Percentiles rank a stretch among this genome's conserved stretches.
Evolutionary conservation across 2,888 invertebrate genomes (phyloP).

Genomic region (Agrochola lota): DNA sequence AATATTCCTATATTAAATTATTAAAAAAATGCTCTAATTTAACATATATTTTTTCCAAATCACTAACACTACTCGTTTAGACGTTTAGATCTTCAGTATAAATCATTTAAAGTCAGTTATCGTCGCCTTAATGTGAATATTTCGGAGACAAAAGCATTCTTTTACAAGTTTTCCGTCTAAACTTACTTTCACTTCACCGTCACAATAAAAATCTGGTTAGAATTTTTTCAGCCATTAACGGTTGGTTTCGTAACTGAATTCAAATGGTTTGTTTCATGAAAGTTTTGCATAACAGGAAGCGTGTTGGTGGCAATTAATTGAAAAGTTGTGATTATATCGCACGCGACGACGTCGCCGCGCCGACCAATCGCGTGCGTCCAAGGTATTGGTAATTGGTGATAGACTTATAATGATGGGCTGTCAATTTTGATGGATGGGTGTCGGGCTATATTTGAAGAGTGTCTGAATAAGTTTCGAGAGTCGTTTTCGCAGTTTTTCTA

Average conservation of each 20-base stretch:
- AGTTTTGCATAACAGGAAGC: constrained; percentile 71
- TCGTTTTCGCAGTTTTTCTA: neutral
- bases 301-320: constrained; percentile 68
- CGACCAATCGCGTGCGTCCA: constrained; percentile 39
- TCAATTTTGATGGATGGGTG: constrained; percentile 26
- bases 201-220: constrained; percentile 7
- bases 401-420: constrained; percentile 29
- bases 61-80: too few species aligned
- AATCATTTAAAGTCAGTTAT: too few species aligned
- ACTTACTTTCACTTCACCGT: constrained; percentile 41
- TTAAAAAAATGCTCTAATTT: too few species aligned
- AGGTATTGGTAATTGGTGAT: constrained; percentile 31
- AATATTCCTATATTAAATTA: too few species aligned
- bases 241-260: constrained; percentile 40
- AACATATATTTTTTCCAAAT: too few species aligned
- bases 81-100: too few species aligned
- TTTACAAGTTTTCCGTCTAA: constrained; percentile 3
- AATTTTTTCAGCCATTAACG: constrained; percentile 28
- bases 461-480: neutral
- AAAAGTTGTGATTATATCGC: constrained; percentile 68
- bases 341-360: constrained; percentile 53
- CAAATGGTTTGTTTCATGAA: constrained; percentile 59
- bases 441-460: neutral
- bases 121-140: neutral
- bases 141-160: constrained; percentile 31